Base-by-base conservation (phyloP, 2,113 vertebrate genomes). In the Zosterops pallidus region DNA sequence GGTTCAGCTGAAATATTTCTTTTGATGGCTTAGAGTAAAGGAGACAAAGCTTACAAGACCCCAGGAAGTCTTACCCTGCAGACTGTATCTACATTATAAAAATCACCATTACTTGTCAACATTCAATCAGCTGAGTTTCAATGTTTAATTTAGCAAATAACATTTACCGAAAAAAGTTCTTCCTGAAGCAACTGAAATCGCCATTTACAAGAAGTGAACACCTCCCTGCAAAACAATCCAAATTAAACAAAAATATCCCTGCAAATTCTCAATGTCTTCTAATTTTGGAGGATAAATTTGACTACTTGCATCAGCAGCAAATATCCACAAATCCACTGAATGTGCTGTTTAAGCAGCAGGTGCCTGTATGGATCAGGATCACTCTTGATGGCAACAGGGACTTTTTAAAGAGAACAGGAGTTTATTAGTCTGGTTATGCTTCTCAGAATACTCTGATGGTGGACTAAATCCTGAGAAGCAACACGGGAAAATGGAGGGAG, bases 1-100 rank as follows among this genome's bases (percentile, higher is more conserved):
- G 23, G 18, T 92, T 72, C 8, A 85, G 33, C 25, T 74, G 47
- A 70, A 93, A 63, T 79, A 79, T 88, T 85, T 92, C 16, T 79
- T 88, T 74, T 63, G 67, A 83, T 69, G 49, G 31, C 50, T 77
- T 49, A 53, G 18, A 80, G 28, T 12, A 62, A 8, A 87, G 70
- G 52, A 84, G 56, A 64, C 60, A 69, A 87, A 84, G 13, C 53
- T 64, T 56, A 35, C 8, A 39, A 75, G 47, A 35, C 37, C 47
- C 55, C 16, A 31, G 23, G 39, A 87, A 72, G 41, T 64, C 31
- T 75, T 24, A 39, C 21, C 15, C 42, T 49, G 71, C 71, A 84
- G 41, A 65, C 5, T 52, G 21, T 0, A 1, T 14, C 10, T 35
- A 16, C 23, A 9, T 62, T 50, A 35, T 46, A 41, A 86, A 69